A percentile compares a stretch with the other conserved stretches of the same genome.
Evolutionary conservation across 2,888 invertebrate species (phyloP).

Genomic region (Drosophila multiciliata): DNA sequence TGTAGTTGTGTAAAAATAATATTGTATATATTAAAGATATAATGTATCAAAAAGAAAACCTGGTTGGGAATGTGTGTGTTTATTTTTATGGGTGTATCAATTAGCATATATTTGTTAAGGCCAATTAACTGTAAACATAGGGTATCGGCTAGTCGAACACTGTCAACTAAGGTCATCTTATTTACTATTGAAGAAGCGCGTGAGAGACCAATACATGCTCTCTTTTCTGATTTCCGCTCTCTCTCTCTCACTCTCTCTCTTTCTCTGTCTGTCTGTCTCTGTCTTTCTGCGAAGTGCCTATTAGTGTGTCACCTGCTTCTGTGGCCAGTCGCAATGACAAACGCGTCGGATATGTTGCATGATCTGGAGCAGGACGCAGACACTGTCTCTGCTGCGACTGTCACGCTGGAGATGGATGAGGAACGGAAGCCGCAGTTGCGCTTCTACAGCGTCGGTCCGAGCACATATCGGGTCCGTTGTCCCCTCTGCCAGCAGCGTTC

Average conservation of each 20-base stretch:
- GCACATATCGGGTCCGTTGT: constrained; percentile 76
- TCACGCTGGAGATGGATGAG: constrained; percentile 45
- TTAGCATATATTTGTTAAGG: not conserved
- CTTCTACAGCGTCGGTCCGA: constrained; percentile 82
- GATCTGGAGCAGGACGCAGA: constrained; percentile 69
- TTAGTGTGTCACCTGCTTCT: not conserved
- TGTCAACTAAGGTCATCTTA: not conserved
- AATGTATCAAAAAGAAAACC: not conserved
- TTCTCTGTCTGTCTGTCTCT: constrained; percentile 6
- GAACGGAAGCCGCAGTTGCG: constrained; percentile 72
- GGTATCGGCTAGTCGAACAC: not conserved
- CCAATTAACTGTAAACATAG: not conserved
- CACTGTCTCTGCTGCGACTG: constrained; percentile 20
- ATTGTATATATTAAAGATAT: not conserved
- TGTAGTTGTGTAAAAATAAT: not conserved
- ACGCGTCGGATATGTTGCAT: constrained; percentile 69
- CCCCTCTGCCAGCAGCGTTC: constrained; percentile 78
- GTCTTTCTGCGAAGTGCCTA: constrained; percentile 10
- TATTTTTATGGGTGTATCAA: not conserved
- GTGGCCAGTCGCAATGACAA: constrained; percentile 67
- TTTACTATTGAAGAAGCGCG: constrained; percentile 37
- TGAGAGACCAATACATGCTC: not conserved
- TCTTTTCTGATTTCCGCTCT: not conserved
- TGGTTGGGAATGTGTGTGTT: not conserved
- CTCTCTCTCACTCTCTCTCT: constrained; percentile 12